phyloP scores from a whole-genome alignment of 2,888 invertebrate species.

The Crossocerus cetratus region DNA sequence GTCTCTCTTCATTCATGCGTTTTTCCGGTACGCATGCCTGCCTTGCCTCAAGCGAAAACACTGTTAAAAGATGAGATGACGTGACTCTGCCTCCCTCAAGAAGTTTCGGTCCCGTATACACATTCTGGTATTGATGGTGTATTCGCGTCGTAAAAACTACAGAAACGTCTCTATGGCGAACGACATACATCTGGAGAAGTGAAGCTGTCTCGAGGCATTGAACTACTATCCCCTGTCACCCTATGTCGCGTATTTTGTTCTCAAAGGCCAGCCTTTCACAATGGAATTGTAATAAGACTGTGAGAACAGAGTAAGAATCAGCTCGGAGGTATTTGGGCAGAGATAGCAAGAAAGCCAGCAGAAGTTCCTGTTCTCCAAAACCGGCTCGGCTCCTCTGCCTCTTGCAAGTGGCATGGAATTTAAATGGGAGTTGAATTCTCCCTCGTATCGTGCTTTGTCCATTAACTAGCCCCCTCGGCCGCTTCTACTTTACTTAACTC shows the following conservation, averaged over 20 bases:
- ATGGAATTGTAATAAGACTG: not conserved
- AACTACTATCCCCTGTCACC: no score
- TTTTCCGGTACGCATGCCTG: no score
- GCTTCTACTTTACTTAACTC: slow-evolving; percentile 30
- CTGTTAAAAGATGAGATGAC: no score
- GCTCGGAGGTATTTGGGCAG: slow-evolving; percentile 30
- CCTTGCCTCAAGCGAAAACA: no score
- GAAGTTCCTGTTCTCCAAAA: slow-evolving; percentile 20
- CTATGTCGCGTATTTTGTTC: not conserved
- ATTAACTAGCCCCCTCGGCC: slow-evolving; percentile 31
- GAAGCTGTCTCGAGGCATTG: no score
- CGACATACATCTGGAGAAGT: no score
- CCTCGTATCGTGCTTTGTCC: slow-evolving; percentile 32
- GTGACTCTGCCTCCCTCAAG: no score
- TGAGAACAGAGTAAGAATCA: slow-evolving; percentile 1
- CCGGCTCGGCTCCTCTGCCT: not conserved
- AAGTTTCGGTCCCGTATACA: no score
- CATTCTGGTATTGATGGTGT: no score
- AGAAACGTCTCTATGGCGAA: no score
- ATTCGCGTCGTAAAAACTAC: no score
- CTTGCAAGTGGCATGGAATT: slow-evolving; percentile 32
- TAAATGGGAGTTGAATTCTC: slow-evolving; percentile 30
- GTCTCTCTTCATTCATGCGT: no score
- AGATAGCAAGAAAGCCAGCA: slow-evolving; percentile 14
- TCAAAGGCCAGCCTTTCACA: not conserved